Evolutionary conservation across 2,797 vertebrate species (phyloP).

Genomic region (Chaenodraco wilsoni): DNA sequence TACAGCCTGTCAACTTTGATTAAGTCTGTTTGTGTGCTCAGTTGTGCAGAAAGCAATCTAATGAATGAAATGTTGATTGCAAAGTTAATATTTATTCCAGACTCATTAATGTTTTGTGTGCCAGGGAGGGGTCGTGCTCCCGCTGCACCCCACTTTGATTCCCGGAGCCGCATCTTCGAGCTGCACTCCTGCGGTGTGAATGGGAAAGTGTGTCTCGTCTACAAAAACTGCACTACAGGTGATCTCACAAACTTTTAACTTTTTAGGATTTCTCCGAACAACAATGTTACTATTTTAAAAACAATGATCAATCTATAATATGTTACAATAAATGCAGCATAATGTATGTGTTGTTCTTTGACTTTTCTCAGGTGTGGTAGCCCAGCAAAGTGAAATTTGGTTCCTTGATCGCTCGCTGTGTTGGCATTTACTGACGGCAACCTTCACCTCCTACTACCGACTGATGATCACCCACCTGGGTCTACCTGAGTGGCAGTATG

Average conservation of each 20-base stretch:
- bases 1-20: conserved; percentile 47
- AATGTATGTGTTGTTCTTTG: conserved; percentile 19
- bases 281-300: background rate
- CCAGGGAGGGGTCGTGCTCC: conserved; percentile 78
- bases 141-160: conserved; percentile 90
- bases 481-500: conserved; percentile 96
- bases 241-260: conserved; percentile 2
- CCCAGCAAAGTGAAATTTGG: conserved; percentile 91
- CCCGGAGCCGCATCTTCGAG: conserved; percentile 91
- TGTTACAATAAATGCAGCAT: background rate
- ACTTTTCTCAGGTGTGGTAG: conserved; percentile 79
- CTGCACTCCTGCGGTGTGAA: conserved; percentile 92
- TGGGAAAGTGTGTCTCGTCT: conserved; percentile 96
- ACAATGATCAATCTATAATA: background rate
- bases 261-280: background rate
- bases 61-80: conserved; percentile 51
- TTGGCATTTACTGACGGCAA: conserved; percentile 93
- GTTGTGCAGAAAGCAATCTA: conserved; percentile 52
- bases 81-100: conserved; percentile 50
- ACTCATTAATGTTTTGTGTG: conserved; percentile 38
- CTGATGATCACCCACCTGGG: conserved; percentile 95
- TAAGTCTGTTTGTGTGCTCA: conserved; percentile 40
- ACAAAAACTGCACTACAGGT: conserved; percentile 91
- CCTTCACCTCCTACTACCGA: conserved; percentile 94
- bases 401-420: conserved; percentile 95